phyloP scores from a whole-genome alignment of 2,888 invertebrate species.

The Aromia moschata region DNA sequence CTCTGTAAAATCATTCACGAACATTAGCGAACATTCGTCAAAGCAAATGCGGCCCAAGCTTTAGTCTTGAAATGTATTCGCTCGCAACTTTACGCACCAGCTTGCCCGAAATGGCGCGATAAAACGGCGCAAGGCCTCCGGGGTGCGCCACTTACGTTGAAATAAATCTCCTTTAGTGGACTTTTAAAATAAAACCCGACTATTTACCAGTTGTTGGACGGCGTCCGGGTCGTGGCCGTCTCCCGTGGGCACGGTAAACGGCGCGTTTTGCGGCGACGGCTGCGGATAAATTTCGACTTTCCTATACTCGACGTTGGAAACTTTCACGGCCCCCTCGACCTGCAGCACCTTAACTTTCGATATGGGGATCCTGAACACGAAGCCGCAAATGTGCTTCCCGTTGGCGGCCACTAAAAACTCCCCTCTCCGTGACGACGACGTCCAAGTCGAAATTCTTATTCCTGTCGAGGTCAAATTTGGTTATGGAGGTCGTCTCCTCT shows the following conservation, averaged over 20 bases:
- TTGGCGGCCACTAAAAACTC: constrained; percentile 77
- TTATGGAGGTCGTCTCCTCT: constrained; percentile 73
- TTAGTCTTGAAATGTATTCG: no score
- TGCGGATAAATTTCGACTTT: constrained; percentile 52
- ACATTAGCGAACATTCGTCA: no score
- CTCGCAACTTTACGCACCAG: no score
- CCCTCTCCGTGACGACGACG: constrained; percentile 68
- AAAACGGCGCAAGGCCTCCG: constrained; percentile 2
- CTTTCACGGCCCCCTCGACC: constrained; percentile 71
- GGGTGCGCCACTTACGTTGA: constrained; percentile 1
- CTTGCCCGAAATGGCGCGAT: no score
- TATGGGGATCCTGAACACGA: constrained; percentile 72
- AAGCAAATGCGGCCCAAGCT: no score
- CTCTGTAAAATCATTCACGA: no score
- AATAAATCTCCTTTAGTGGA: constrained; percentile 26
- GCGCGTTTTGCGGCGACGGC: constrained; percentile 52
- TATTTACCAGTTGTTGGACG: constrained; percentile 43
- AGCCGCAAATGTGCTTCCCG: constrained; percentile 78
- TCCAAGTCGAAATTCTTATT: constrained; percentile 68
- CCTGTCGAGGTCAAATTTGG: constrained; percentile 64
- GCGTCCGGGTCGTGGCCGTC: constrained; percentile 26
- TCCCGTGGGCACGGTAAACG: constrained; percentile 40
- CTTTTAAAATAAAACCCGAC: constrained; percentile 25
- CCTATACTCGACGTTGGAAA: constrained; percentile 64
- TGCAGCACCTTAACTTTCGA: constrained; percentile 63